Evolutionary conservation across 2,888 invertebrate genomes (phyloP), one percentile per base, ranked within the genome.

Genomic region (Blomia tropicalis): DNA sequence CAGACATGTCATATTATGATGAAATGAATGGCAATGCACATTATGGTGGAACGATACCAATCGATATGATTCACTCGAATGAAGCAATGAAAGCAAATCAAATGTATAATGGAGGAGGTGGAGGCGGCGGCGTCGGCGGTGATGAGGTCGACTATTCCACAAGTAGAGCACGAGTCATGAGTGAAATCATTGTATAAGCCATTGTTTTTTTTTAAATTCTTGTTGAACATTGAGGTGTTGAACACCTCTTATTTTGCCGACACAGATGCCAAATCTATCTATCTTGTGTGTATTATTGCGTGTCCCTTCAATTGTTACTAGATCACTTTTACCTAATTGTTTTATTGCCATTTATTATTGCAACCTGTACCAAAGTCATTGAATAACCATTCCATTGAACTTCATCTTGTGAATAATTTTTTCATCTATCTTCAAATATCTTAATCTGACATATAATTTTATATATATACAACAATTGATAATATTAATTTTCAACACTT

Each of bases 1-100:
- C n/a, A 86, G 90, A 90, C 79, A 88, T 89, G 65, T 87, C 88
- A 70, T 91, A 90, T 80, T 86, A 86, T 75, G 91, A 91, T 76
- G 89, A 64, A n/a, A 58, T 90, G 72, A 89, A 87, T 76, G 90
- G 90, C 67, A 62, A 62, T 25, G 31, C 54, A 1, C 47, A 62
- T 25, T 43, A 47, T 14, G 58, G 58, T 19, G 62, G 58, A 4
- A n/a, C 43, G 22, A 62, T 61, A 56, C 44, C 30, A n/a, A 61
- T 61, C 36, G 54, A 60, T 23, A 43, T 27, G 31, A 62, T 59
- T 58, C 11, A 11, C 17, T n/a, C 25, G 44, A 27, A 29, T 11
- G 19, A 23, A 17, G 19, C 61, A 17, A 17, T 27, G 7, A 11
- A 27, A 53, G 4, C 14, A 23, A 22, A 90, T 90, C 66, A 90